Conservation (phyloP, 2,797 vertebrate species). For the Heliangelus exortis region DNA sequence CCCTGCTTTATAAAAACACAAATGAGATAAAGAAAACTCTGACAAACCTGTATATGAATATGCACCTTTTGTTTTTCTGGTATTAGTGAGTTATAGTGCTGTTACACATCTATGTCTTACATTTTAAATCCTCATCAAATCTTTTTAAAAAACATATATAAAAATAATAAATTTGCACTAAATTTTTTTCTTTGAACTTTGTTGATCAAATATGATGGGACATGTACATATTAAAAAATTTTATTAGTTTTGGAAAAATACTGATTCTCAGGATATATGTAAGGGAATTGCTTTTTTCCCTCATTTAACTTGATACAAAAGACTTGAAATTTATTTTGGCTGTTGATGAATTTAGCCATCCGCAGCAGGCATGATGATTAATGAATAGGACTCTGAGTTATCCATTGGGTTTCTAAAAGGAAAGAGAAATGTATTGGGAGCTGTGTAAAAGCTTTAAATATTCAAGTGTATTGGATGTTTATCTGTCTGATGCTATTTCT, state of each 20-base stretch:
- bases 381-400: not conserved
- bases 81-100: not conserved
- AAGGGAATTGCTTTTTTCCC: fast-evolving
- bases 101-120: not conserved
- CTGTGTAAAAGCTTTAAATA: not conserved
- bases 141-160: not conserved
- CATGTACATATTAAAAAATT: not conserved
- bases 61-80: not conserved
- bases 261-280: not conserved
- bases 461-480: not conserved
- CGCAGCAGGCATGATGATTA: not conserved
- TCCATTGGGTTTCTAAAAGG: not conserved
- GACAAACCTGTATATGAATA: not conserved
- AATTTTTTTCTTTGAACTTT: not conserved
- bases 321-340: not conserved
- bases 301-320: not conserved
- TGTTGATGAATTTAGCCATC: not conserved
- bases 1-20: not conserved
- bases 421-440: not conserved
- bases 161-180: not conserved
- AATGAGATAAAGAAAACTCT: not conserved
- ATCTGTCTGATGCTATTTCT: not conserved
- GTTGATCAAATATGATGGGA: not conserved
- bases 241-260: not conserved
- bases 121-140: not conserved